Conservation (phyloP, 1,140 invertebrate genomes). For the Cherax destructor region DNA sequence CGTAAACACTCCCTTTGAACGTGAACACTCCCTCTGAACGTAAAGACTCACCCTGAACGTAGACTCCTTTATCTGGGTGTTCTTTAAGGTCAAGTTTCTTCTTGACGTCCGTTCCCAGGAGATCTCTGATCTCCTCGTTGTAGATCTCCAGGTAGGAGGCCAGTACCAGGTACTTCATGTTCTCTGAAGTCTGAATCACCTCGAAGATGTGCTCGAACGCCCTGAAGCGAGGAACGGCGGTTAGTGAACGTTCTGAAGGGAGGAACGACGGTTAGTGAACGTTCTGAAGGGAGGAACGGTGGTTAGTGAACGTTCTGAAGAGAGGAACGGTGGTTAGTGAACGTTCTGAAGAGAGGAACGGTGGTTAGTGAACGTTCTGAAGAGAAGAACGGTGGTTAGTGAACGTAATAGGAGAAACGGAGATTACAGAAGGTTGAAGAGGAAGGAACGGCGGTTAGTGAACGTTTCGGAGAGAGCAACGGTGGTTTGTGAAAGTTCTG, state of each 20-base stretch:
- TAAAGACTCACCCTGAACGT: constrained; percentile 79
- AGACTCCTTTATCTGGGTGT: constrained; percentile 87
- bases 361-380: constrained; percentile 80
- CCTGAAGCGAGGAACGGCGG: constrained; percentile 74
- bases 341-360: not conserved
- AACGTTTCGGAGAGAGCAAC: not conserved
- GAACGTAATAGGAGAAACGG: not conserved
- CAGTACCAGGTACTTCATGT: constrained; percentile 89
- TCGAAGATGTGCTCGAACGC: constrained; percentile 95
- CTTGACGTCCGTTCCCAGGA: constrained; percentile 83
- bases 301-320: not conserved
- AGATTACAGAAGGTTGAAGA: too few relatives aligned
- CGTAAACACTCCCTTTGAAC: too few relatives aligned
- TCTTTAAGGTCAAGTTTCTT: constrained; percentile 87
- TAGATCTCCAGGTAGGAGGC: constrained; percentile 97
- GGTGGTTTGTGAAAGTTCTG: not conserved
- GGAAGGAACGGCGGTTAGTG: not conserved
- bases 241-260: not conserved
- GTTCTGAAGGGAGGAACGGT: not conserved
- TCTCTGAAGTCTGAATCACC: constrained; percentile 87
- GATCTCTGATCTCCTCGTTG: constrained; percentile 85
- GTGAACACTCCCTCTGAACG: too few relatives aligned
- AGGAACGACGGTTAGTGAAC: not conserved
- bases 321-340: not conserved
- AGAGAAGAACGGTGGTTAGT: not conserved